Percentiles rank a stretch among this genome's conserved stretches.
These are phyloP conservation scores for Ctenochaetus hawaiiensis DNA, from an alignment of 2,797 vertebrate species.

Conservation along the genomic window DNA sequence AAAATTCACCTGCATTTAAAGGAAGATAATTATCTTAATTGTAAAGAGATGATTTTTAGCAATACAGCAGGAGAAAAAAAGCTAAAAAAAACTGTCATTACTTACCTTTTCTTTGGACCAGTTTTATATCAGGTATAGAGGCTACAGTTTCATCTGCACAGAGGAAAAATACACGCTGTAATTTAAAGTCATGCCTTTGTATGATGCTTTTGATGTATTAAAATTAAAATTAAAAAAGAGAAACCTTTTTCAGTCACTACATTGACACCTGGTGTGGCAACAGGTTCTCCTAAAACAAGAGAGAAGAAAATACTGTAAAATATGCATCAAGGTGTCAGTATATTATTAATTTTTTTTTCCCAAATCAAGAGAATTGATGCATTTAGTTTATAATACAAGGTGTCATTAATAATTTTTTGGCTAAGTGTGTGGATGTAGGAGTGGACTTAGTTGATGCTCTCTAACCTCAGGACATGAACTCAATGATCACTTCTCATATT, in stretches of 20 bases:
- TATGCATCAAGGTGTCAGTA: background rate
- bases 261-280: conserved; percentile 46
- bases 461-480: too few relatives aligned
- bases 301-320: background rate
- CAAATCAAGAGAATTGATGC: background rate
- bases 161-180: background rate
- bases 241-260: conserved; percentile 74
- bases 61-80: background rate
- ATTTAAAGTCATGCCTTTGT: background rate
- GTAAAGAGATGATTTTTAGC: background rate
- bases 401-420: too few relatives aligned
- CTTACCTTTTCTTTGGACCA: conserved; percentile 82
- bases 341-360: conserved; percentile 3
- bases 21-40: conserved; percentile 3
- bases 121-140: conserved; percentile 51
- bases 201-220: background rate
- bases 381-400: background rate
- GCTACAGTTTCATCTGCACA: conserved; percentile 64
- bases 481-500: background rate
- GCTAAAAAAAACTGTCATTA: background rate
- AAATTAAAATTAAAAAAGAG: conserved; percentile 10
- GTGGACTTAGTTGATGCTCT: too few relatives aligned
- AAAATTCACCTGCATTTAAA: conserved; percentile 76
- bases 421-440: too few relatives aligned
- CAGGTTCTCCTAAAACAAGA: conserved; percentile 61